phyloP scores from a whole-genome alignment of 2,113 vertebrate species.

The Amblyornis subalaris region DNA sequence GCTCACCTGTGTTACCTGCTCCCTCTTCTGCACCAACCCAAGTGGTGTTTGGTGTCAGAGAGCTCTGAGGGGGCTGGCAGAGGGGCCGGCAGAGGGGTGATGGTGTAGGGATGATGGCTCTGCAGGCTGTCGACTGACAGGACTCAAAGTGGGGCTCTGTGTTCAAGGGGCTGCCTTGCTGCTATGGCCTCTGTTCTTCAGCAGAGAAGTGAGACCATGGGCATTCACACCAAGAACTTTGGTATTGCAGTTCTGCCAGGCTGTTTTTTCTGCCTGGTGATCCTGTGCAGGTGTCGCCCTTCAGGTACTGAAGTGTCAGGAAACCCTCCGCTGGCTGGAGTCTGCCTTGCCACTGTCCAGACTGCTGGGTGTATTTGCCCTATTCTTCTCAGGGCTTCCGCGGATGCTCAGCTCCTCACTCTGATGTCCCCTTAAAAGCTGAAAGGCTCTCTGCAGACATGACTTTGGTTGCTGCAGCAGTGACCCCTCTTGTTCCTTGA shows the following conservation, averaged over 20 bases:
- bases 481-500: not conserved
- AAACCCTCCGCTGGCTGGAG: not conserved
- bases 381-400: not conserved
- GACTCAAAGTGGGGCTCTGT: not conserved
- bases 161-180: fast-evolving
- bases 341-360: not conserved
- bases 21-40: not conserved
- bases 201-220: not conserved
- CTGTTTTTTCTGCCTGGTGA: not conserved
- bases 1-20: not conserved
- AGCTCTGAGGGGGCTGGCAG: not conserved
- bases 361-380: not conserved
- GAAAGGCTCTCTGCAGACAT: not conserved
- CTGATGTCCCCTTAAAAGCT: not conserved
- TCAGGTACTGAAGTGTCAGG: not conserved
- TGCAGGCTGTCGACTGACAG: fast-evolving
- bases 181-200: not conserved
- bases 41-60: fast-evolving
- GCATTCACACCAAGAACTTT: not conserved
- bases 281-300: fast-evolving
- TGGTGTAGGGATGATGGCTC: fast-evolving
- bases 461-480: not conserved
- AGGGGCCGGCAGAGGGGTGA: no score
- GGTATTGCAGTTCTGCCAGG: not conserved
- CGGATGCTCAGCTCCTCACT: fast-evolving